Percentiles rank a stretch among this genome's conserved stretches.
These are phyloP conservation scores for Steromphala cineraria DNA, from an alignment of 2,888 invertebrate species.

Conservation along the genomic window DNA sequence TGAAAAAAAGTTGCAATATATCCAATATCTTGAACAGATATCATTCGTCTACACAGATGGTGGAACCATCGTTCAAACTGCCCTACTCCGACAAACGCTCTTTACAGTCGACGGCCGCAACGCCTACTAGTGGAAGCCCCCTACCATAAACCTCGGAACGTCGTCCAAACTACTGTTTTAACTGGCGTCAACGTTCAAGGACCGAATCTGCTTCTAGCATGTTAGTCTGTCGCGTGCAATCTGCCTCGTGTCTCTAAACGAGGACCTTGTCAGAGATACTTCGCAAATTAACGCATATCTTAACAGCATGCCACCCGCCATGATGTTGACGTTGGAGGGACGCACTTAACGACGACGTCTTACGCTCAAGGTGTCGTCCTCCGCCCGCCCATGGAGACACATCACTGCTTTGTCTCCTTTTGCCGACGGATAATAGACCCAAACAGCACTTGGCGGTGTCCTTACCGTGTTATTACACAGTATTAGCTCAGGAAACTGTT, in stretches of 20 bases:
- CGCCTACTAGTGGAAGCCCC: no score
- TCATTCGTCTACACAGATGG: no score
- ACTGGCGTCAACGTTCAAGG: not conserved
- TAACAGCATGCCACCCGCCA: not conserved
- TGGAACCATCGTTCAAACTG: no score
- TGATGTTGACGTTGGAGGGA: not conserved
- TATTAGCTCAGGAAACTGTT: not conserved
- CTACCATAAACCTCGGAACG: no score
- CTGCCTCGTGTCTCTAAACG: not conserved
- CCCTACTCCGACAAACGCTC: no score
- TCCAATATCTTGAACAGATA: no score
- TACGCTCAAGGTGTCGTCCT: not conserved
- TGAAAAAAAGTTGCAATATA: no score
- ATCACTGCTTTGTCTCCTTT: not conserved
- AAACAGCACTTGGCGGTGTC: not conserved
- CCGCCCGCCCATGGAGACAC: not conserved
- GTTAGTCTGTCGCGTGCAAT: not conserved
- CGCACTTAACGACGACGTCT: not conserved
- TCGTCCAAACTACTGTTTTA: no score
- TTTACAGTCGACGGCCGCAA: no score
- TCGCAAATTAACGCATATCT: constrained; percentile 2
- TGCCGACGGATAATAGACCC: not conserved
- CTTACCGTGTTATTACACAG: not conserved
- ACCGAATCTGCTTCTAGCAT: not conserved
- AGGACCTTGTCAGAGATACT: not conserved